Conservation (phyloP, 2,113 vertebrate genomes). For the Malurus melanocephalus region DNA sequence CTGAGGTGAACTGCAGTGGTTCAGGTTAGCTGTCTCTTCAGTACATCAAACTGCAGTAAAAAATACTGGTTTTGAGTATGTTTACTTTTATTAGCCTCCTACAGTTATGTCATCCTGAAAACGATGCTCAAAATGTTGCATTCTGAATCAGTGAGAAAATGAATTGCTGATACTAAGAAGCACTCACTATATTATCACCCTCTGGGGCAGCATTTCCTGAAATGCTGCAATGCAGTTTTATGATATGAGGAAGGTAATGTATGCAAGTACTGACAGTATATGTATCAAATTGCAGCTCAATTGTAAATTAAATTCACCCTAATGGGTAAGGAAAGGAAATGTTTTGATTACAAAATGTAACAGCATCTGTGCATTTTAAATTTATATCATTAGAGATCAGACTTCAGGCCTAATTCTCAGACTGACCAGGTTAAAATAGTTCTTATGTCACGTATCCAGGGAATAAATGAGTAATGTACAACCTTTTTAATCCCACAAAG, state of each 20-base stretch:
- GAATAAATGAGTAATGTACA: neutral
- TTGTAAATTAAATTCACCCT: constrained; percentile 28
- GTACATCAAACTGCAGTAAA: neutral
- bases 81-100: neutral
- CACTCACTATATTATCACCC: neutral
- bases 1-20: neutral
- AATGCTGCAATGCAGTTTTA: neutral
- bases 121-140: neutral
- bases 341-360: constrained; percentile 25
- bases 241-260: neutral
- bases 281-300: neutral
- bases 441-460: neutral
- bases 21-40: neutral
- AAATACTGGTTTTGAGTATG: neutral
- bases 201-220: neutral
- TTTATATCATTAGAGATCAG: neutral
- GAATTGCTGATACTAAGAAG: neutral
- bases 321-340: constrained; percentile 28
- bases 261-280: neutral
- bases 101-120: neutral
- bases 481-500: neutral
- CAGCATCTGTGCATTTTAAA: neutral
- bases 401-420: neutral
- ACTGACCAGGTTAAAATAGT: neutral
- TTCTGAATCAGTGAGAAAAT: neutral